Conservation (phyloP, 2,888 invertebrate genomes). For the Abrostola tripartita region DNA sequence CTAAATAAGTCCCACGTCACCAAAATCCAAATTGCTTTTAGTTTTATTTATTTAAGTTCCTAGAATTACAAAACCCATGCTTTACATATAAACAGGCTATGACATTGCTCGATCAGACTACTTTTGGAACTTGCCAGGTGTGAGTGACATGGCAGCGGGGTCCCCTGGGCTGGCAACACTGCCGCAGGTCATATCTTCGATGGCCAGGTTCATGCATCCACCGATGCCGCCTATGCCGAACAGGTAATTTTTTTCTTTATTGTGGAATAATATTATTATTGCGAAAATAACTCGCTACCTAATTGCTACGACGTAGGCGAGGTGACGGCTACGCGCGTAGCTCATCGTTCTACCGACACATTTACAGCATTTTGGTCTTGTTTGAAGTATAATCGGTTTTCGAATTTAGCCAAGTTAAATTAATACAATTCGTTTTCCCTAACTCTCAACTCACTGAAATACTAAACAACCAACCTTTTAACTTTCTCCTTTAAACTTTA, state of each 20-base stretch:
- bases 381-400: too few species aligned
- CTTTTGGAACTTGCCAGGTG: constrained; percentile 62
- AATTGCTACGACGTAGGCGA: neutral
- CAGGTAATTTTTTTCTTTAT: constrained; percentile 62
- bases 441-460: too few species aligned
- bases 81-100: constrained; percentile 13
- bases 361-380: neutral
- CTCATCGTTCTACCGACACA: neutral
- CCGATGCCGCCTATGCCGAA: constrained; percentile 74
- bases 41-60: neutral
- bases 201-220: constrained; percentile 84
- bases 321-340: neutral
- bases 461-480: too few species aligned
- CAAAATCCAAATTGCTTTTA: neutral
- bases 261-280: neutral
- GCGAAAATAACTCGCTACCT: neutral
- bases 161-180: constrained; percentile 83
- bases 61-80: neutral
- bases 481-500: neutral
- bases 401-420: too few species aligned
- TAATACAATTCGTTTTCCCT: too few species aligned
- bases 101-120: constrained; percentile 21
- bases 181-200: constrained; percentile 86
- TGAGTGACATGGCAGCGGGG: constrained; percentile 81
- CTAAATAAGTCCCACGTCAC: neutral